Evolutionary conservation across 2,888 invertebrate species (phyloP).

Genomic region (Patella caerulea): DNA sequence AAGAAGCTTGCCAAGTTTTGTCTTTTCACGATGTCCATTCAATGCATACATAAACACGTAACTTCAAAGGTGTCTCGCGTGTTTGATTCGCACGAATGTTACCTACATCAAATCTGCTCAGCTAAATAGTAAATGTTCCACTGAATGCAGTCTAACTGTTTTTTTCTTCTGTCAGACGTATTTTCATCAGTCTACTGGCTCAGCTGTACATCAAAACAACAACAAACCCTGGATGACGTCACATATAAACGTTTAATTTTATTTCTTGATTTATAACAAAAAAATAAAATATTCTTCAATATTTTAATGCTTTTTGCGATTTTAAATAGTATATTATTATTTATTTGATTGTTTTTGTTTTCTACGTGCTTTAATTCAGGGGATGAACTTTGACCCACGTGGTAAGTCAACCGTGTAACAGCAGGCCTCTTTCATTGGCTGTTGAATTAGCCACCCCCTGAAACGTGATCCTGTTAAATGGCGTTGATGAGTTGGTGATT

Average conservation of each 20-base stretch:
- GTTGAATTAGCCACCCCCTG: conserved; percentile 18
- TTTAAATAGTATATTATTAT: no score
- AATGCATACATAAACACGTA: neutral
- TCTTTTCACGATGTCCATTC: no score
- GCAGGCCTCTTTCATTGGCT: conserved; percentile 13
- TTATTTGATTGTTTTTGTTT: no score
- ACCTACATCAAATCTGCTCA: neutral
- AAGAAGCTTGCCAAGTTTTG: no score
- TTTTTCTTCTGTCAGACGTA: no score
- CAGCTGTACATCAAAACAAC: conserved; percentile 47
- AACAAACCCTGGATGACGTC: conserved; percentile 55
- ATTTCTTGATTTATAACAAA: no score
- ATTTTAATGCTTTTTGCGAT: no score
- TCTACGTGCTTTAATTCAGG: no score
- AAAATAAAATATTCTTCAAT: no score
- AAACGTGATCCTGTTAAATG: conserved; percentile 23
- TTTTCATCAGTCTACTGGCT: neutral
- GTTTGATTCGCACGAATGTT: neutral
- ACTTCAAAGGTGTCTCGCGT: no score
- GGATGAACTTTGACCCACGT: neutral
- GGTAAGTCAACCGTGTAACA: conserved; percentile 2
- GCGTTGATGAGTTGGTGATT: conserved; percentile 18
- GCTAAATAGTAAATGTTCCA: neutral
- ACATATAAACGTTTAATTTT: conserved; percentile 32
- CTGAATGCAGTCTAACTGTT: conserved; percentile 11